Evolutionary conservation across 2,797 vertebrate genomes (phyloP).

Genomic region (Benthosema pterotum): DNA sequence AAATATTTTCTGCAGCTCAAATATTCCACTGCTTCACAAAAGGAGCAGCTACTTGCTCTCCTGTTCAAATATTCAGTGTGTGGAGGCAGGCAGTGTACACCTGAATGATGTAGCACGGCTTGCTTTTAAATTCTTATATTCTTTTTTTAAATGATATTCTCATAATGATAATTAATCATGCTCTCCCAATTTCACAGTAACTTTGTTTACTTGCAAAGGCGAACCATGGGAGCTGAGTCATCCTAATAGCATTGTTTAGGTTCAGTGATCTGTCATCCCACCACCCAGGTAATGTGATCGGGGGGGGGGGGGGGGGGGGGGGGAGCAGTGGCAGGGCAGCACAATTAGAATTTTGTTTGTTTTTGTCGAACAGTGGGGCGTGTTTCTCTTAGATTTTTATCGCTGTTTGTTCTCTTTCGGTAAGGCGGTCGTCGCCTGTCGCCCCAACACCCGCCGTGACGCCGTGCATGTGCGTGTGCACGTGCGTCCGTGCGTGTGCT

Average conservation of each 20-base stretch:
- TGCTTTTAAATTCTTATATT: constrained; percentile 26
- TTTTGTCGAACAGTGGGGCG: constrained; percentile 81
- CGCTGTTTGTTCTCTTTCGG: constrained; percentile 60
- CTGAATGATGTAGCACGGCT: constrained; percentile 17
- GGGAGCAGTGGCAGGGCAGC: constrained; percentile 75
- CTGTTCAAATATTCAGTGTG: not conserved
- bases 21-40: no score
- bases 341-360: constrained; percentile 86
- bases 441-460: constrained; percentile 56
- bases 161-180: constrained; percentile 72
- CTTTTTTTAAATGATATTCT: constrained; percentile 44
- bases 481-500: constrained; percentile 13
- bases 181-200: constrained; percentile 57
- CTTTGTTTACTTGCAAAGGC: constrained; percentile 69
- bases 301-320: constrained; percentile 61
- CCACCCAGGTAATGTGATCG: constrained; percentile 82
- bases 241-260: constrained; percentile 79
- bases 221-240: constrained; percentile 59
- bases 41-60: no score
- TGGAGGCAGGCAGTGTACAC: constrained; percentile 16
- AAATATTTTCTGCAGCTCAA: no score
- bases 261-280: constrained; percentile 78
- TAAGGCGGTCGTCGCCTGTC: constrained; percentile 5
- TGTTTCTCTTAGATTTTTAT: constrained; percentile 81
- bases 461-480: not conserved